phyloP scores from a whole-genome alignment of 92 coral and sea anemone genomes.

The Blastomussa wellsi region DNA sequence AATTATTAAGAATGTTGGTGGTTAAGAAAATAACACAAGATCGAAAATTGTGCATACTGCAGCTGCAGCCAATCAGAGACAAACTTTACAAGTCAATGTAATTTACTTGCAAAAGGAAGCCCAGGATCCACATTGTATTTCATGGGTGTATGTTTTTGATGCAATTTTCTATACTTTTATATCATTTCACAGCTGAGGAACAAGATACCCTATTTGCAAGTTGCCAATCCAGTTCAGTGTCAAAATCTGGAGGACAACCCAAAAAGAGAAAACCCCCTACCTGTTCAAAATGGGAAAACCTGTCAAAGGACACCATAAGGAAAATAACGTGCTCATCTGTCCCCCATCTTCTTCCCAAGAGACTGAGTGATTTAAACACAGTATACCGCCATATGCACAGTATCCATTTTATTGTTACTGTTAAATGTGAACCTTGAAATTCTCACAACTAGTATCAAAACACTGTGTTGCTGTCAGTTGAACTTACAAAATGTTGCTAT shows the following conservation, averaged over 20 bases:
- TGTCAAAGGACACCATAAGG: not conserved
- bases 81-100: too few species aligned
- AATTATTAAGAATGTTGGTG: too few species aligned
- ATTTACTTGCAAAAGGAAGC: too few species aligned
- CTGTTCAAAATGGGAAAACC: not conserved
- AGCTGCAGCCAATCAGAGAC: too few species aligned
- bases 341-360: not conserved
- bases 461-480: too few species aligned
- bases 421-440: not conserved
- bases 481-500: too few species aligned
- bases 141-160: not conserved
- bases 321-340: not conserved
- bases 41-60: not conserved
- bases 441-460: too few species aligned
- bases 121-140: not conserved
- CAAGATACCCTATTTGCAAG: not conserved
- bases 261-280: not conserved
- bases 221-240: not conserved
- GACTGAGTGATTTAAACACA: not conserved
- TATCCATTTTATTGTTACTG: too few species aligned
- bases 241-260: not conserved
- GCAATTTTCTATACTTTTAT: too few species aligned
- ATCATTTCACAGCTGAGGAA: conserved; percentile 9
- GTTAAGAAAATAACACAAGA: too few species aligned
- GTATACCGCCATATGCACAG: too few species aligned